Evolutionary conservation across 2,888 invertebrate species (phyloP).

Genomic region (Dorcus parallelipipedus): DNA sequence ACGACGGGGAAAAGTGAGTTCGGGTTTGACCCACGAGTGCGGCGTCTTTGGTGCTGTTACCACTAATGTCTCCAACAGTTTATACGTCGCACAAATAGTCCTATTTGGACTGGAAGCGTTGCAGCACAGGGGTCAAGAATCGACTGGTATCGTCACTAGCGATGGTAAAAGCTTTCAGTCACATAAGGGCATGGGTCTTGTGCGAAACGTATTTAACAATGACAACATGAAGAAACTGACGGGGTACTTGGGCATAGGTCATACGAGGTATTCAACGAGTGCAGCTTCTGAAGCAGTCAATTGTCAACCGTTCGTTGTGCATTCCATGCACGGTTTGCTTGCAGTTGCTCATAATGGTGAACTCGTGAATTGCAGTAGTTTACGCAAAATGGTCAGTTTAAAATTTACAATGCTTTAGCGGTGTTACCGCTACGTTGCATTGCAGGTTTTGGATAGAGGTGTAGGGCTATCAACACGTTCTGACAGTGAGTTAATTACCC

Average conservation of each 20-base stretch:
- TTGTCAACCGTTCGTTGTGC: slow-evolving; percentile 97
- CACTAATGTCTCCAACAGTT: slow-evolving; percentile 60
- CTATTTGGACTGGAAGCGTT: slow-evolving; percentile 87
- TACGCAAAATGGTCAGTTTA: slow-evolving; percentile 74
- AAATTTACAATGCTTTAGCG: not conserved
- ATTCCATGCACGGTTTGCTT: slow-evolving; percentile 90
- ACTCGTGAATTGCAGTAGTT: slow-evolving; percentile 84
- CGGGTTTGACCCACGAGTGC: slow-evolving; percentile 65
- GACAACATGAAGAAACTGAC: slow-evolving; percentile 80
- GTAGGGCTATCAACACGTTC: slow-evolving; percentile 94
- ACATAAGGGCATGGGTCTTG: slow-evolving; percentile 94
- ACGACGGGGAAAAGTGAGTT: not conserved
- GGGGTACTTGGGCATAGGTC: slow-evolving; percentile 92
- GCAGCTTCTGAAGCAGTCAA: slow-evolving; percentile 92
- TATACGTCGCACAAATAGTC: slow-evolving; percentile 87
- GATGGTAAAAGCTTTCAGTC: slow-evolving; percentile 78
- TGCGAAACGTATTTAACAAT: slow-evolving; percentile 88
- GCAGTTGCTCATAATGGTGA: slow-evolving; percentile 98
- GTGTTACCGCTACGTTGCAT: not conserved
- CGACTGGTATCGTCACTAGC: slow-evolving; percentile 93
- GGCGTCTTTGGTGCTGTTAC: slow-evolving; percentile 94
- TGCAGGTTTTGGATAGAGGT: slow-evolving; percentile 84
- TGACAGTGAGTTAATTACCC: slow-evolving; percentile 96
- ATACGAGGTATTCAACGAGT: slow-evolving; percentile 95
- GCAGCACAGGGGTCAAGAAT: slow-evolving; percentile 96